Conservation (phyloP, 2,888 invertebrate species). For the Tupiocoris notatus region DNA sequence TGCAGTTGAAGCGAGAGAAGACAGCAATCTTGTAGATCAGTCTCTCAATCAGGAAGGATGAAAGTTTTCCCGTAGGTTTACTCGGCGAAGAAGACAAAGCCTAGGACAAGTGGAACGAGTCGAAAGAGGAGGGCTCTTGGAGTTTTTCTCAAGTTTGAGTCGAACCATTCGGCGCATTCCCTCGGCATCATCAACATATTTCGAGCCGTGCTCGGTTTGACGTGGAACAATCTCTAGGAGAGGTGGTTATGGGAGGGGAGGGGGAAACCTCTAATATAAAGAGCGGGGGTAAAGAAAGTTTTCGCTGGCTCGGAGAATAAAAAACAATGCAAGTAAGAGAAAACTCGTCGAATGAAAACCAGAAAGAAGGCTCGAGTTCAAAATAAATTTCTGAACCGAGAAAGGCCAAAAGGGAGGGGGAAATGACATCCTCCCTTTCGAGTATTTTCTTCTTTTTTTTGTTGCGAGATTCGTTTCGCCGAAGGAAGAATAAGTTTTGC, state of each 20-base stretch:
- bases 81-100: no score
- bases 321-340: constrained; percentile 4
- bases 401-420: background rate
- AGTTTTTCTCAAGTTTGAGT: background rate
- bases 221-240: no score
- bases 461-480: background rate
- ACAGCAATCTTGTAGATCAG: constrained; percentile 25
- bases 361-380: background rate
- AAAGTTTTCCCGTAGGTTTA: constrained; percentile 4
- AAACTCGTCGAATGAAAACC: constrained; percentile 31
- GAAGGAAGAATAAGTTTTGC: constrained; percentile 6
- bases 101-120: background rate
- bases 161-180: constrained; percentile 19
- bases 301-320: background rate
- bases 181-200: constrained; percentile 33
- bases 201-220: constrained; percentile 7
- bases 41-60: constrained; percentile 15
- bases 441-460: constrained; percentile 3
- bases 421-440: background rate
- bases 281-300: background rate
- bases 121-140: constrained; percentile 1
- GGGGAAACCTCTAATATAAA: constrained; percentile 26
- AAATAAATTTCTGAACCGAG: constrained; percentile 27
- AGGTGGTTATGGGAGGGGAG: no score
- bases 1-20: background rate